Evolutionary conservation across 1,140 invertebrate genomes (phyloP).

Genomic region (Tribolium madens): DNA sequence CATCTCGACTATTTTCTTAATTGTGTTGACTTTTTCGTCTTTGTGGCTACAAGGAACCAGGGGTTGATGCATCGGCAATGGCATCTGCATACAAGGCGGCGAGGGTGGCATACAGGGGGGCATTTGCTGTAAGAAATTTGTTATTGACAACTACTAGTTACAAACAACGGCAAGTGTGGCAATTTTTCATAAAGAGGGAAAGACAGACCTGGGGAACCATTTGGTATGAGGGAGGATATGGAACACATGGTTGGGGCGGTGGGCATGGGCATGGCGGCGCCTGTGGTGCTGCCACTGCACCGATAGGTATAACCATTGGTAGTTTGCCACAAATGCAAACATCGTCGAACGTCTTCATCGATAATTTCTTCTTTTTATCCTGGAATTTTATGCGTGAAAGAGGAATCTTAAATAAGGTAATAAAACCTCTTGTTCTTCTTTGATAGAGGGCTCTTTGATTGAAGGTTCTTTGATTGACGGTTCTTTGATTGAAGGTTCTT

Average conservation of each 20-base stretch:
- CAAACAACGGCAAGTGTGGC: not conserved
- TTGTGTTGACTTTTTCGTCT: conserved; percentile 6
- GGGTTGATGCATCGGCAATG: not conserved
- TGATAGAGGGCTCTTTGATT: not conserved
- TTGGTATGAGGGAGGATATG: not conserved
- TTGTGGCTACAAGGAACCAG: not conserved
- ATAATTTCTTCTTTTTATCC: not conserved
- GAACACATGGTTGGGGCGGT: not conserved
- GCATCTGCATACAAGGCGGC: not conserved
- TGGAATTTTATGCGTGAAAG: not conserved
- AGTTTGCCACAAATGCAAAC: conserved; percentile 16
- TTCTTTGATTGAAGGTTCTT: not conserved
- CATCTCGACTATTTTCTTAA: conserved; percentile 25
- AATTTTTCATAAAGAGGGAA: not conserved
- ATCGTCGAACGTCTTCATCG: not conserved
- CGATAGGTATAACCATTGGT: conserved; percentile 14
- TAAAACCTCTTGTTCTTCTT: conserved; percentile 1
- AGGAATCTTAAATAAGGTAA: not conserved
- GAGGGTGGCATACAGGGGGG: not conserved
- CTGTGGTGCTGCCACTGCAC: not conserved
- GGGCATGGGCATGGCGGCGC: not conserved
- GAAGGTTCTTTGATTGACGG: not conserved
- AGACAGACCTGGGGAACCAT: not conserved
- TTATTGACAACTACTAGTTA: not conserved
- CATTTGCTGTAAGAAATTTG: not conserved